Base-by-base conservation (phyloP, 2,113 vertebrate genomes). In the Callospermophilus lateralis region DNA sequence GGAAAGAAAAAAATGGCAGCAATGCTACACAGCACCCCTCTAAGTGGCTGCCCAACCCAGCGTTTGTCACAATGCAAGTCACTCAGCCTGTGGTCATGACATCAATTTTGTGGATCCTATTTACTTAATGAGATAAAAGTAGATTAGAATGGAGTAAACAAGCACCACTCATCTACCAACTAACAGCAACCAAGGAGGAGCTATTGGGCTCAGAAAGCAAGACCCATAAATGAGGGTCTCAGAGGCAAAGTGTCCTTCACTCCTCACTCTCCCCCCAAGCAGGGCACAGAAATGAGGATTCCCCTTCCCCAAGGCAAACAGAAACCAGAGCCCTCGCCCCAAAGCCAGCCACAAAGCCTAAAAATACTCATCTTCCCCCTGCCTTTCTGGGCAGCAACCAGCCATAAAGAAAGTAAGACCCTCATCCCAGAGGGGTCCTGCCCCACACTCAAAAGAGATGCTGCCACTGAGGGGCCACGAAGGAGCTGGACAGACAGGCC, bases 61-160 rank as follows among this genome's bases (percentile, higher is more conserved):
- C 5, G 24, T 13, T 45, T 37, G n/a, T 55, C 83, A 65, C 88
- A 51, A 45, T 37, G 13, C 39, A 96, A 77, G 68, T 61, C 73
- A 30, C 7, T 39, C 28, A 67, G 58, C 17, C 17, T 9, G 8
- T 8, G 22, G 34, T 51, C 68, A 68, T 48, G 30, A 93, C 72
- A 85, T 24, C 65, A 78, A n/a, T 4, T n/a, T n/a, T 32, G 34
- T 42, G 9, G 3, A 68, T 74, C 34, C 67, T 68, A 32, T 15
- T 70, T 89, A 89, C 48, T 74, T 74, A 80, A 73, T 30, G 37
- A 90, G 74, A 72, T 42, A 65, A 85, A 87, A 76, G 65, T 63
- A 67, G 8, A 72, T 34, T 32, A 95, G 37, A 51, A 42, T 4
- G 17, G 26, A 79, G 28, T 20, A 24, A 30, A 79, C 42, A 26